These are phyloP conservation scores for Gadopsis bispinosus DNA, from an alignment of 2,797 vertebrate genomes.

Conservation along the genomic window DNA sequence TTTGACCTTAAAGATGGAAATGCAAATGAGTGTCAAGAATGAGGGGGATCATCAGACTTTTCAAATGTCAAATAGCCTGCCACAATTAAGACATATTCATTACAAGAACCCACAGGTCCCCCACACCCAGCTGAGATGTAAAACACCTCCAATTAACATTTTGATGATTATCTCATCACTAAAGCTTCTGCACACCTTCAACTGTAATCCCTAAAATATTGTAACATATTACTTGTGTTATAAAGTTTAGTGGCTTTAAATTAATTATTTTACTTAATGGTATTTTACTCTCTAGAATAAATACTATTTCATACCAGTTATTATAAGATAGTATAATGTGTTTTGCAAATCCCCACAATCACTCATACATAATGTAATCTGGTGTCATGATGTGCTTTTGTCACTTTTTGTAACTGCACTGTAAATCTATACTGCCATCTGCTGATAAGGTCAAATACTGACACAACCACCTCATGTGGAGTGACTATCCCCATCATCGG, in stretches of 20 bases:
- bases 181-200: constrained; percentile 29
- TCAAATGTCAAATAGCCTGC: constrained; percentile 84
- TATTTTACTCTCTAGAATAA: background rate
- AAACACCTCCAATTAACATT: constrained; percentile 81
- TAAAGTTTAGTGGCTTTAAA: constrained; percentile 1
- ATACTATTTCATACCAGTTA: background rate
- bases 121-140: constrained; percentile 78
- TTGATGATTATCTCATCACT: constrained; percentile 70
- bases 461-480: constrained; percentile 6
- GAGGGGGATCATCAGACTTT: constrained; percentile 79
- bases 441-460: constrained; percentile 53
- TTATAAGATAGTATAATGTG: background rate
- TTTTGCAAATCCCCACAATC: background rate
- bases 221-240: background rate
- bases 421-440: constrained; percentile 75
- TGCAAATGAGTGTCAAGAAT: constrained; percentile 81
- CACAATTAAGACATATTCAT: constrained; percentile 86
- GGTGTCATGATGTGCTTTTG: background rate
- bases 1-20: constrained; percentile 87
- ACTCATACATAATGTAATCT: background rate
- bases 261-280: background rate
- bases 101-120: constrained; percentile 75
- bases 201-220: background rate
- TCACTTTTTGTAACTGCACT: background rate
- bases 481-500: background rate